Evolutionary conservation across 2,888 invertebrate genomes (phyloP), one percentile per base, ranked within the genome.

Genomic region (Agonopterix alstromeriana): DNA sequence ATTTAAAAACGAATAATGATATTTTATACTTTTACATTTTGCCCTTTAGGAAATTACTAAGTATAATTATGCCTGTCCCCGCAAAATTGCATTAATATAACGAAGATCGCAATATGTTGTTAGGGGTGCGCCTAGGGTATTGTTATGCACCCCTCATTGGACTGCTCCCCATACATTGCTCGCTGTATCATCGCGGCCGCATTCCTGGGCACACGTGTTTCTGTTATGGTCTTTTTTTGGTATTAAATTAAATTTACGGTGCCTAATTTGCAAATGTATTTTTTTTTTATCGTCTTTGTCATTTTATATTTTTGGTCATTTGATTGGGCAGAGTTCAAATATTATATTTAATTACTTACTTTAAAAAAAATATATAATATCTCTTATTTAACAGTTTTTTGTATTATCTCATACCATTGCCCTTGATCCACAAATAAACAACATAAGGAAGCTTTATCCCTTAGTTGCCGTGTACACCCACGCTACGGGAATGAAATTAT

Each of bases 151-250:
- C 69, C 70, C 47, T 9, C 5, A 10, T 40, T 36, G 58, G 69
- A 71, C 71, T 54, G 56, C 44, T 53, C 50, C 42, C 12, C 11
- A 42, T 42, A 45, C 46, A 10, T 10, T 8, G 36, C 45, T 17
- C 40, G n/a, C 36, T 54, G 54, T 42, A 42, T 56, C 60, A 59
- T 54, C 57, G 53, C 50, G 57, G 54, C 62, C 58, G 66, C 81
- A 82, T 79, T 81, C 81, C 81, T 53, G 14, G 67, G 74, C 73
- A 77, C 84, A 85, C 85, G 85, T 85, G 85, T 68, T 73, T 17
- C 4, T 10, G 10, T 14, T 35, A 47, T 42, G 40, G 38, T 2
- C 27, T 38, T 38, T 38, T 36, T 38, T 38, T 9, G 9, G 10
- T n/a, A 3, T n/a, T 9, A n/a, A 38, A 38, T 38, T 38, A 38